phyloP scores from a whole-genome alignment of 2,113 vertebrate genomes.

The Lampris megalopsis region DNA sequence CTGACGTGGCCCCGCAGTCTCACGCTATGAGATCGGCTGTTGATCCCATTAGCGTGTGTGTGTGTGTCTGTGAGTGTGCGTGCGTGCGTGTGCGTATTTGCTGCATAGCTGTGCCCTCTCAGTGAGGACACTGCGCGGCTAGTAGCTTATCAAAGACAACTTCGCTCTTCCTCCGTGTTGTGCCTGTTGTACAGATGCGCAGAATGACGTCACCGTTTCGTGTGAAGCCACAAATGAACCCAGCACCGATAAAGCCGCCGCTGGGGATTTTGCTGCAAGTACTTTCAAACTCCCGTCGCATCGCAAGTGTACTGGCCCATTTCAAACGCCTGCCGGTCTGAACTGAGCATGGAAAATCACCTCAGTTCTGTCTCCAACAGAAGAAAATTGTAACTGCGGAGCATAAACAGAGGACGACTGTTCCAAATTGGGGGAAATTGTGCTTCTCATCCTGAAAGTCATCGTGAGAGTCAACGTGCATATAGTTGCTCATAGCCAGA shows the following conservation, averaged over 20 bases:
- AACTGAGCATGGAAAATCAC: no score
- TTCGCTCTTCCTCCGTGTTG: neutral
- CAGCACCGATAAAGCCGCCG: neutral
- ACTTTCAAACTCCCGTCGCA: slow-evolving; percentile 21
- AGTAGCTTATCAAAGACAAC: slow-evolving; percentile 5
- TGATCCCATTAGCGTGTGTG: slow-evolving; percentile 44
- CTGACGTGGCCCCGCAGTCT: slow-evolving; percentile 17
- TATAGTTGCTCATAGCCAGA: no score
- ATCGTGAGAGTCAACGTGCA: no score
- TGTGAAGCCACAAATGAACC: neutral
- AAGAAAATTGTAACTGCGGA: no score
- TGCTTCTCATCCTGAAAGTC: no score
- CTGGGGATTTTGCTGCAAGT: slow-evolving; percentile 31
- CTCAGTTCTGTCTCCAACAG: no score
- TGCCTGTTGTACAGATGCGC: neutral
- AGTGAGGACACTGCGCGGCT: slow-evolving; percentile 9
- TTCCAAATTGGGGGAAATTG: no score
- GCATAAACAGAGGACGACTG: no score
- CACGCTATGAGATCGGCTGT: slow-evolving; percentile 30
- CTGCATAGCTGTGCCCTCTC: slow-evolving; percentile 11
- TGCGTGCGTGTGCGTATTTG: neutral
- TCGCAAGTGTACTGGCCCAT: no score
- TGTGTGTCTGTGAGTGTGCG: slow-evolving; percentile 15
- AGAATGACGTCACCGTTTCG: neutral
- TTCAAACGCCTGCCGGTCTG: no score